Evolutionary conservation across 2,888 invertebrate species (phyloP), one percentile per base, ranked within the genome.

Genomic region (Bombylius discolor): DNA sequence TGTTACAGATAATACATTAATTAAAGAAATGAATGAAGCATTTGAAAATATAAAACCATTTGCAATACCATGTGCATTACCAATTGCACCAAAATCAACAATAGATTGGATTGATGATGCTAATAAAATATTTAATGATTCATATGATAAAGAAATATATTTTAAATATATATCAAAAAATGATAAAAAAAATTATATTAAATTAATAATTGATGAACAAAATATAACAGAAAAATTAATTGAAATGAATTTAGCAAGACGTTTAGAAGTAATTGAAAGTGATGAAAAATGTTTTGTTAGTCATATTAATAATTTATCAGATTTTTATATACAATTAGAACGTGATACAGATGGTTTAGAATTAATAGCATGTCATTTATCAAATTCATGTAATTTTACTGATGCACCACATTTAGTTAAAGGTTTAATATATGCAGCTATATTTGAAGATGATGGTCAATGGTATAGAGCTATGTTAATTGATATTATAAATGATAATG

Each of bases 251-350:
- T 76, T 79, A 62, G 85, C 84, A 3, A 73, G 76, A 31, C 73
- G 76, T 9, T 68, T 79, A 33, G 79, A 80, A 55, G 76, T 77
- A 53, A 72, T 79, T 1, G 73, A 73, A 55, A 79, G 78, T 42
- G 80, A 72, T 39, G 77, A 78, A 62, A 83, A 81, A 0, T 86
- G 87, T 59, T 88, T 82, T 66, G 81, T 89, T 1, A 85, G 86
- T 60, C 86, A 88, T 64, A 77, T 84, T 0, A 84, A 86, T 67
- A 83, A 84, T 0, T 82, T 87, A 0, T 79, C 80, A 0, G 86
- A 89, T 64, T 90, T 90, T 68, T 89, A 86, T 80, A 79, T 89
- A 31, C 89, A 89, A 65, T 76, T 87, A 59, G 87, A 86, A 64
- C 80, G 81, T n/a, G 78, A 79, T 52, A 73, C 75, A 4, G 71